These are phyloP conservation scores for Cephalopholis sonnerati DNA, from an alignment of 2,113 vertebrate species.

Conservation along the genomic window DNA sequence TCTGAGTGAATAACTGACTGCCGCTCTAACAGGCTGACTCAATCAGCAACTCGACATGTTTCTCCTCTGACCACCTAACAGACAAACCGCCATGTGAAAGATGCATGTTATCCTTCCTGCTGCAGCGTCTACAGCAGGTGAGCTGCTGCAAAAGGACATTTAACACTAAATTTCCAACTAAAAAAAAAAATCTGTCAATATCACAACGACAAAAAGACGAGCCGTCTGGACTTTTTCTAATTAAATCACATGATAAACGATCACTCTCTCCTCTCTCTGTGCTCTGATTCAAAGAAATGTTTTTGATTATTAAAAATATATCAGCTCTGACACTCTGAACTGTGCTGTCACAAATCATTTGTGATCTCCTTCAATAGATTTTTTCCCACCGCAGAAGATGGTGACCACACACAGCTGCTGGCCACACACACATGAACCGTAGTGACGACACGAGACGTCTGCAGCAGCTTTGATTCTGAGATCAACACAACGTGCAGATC, in stretches of 20 bases:
- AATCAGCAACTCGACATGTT: constrained; percentile 28
- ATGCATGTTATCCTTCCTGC: too few relatives aligned
- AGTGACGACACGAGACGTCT: constrained; percentile 25
- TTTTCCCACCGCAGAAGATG: constrained; percentile 10
- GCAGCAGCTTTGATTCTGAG: constrained; percentile 24
- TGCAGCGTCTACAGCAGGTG: neutral
- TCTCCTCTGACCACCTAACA: constrained; percentile 50
- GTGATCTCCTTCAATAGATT: constrained; percentile 24
- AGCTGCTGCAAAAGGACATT: neutral
- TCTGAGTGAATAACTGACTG: constrained; percentile 57
- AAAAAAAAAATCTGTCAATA: neutral
- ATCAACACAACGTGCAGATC: constrained; percentile 16
- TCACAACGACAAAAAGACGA: too few relatives aligned
- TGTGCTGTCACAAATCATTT: constrained; percentile 41
- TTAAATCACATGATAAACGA: too few relatives aligned
- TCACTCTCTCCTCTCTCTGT: neutral
- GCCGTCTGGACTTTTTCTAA: too few relatives aligned
- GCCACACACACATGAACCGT: constrained; percentile 32
- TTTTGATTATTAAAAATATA: constrained; percentile 15
- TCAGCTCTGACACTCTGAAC: constrained; percentile 40
- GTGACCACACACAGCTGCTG: constrained; percentile 62
- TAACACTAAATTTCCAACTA: neutral
- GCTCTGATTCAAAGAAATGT: neutral
- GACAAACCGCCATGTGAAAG: constrained; percentile 38
- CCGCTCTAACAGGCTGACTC: constrained; percentile 50